Conservation (phyloP, 2,797 vertebrate genomes). For the Peromyscus attwateri region DNA sequence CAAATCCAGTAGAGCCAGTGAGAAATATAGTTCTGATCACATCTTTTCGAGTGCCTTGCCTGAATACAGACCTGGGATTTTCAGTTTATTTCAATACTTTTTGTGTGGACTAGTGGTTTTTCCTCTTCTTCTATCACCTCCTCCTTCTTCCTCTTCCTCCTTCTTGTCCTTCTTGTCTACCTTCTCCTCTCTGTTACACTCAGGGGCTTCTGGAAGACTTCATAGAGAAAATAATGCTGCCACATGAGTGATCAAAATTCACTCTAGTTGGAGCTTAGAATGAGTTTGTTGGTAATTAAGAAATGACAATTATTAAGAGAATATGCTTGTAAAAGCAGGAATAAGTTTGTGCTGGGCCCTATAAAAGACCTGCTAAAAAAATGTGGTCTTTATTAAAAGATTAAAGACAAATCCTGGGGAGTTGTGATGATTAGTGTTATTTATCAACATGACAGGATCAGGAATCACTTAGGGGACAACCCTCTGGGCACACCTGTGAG, state of each 20-base stretch:
- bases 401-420: not conserved
- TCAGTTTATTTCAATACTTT: not conserved
- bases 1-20: not conserved
- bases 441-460: not conserved
- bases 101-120: not conserved
- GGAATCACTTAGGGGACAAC: not conserved
- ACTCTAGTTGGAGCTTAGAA: not conserved
- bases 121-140: too few relatives aligned
- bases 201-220: not conserved
- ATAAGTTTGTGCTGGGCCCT: not conserved
- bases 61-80: not conserved
- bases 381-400: constrained; percentile 2
- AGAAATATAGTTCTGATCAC: not conserved
- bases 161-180: not conserved
- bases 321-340: not conserved
- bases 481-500: not conserved
- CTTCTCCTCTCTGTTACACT: not conserved
- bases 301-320: not conserved
- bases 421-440: not conserved
- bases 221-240: not conserved
- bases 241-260: not conserved
- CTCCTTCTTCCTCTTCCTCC: not conserved
- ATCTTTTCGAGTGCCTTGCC: not conserved
- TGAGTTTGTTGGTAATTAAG: not conserved
- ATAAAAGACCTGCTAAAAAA: not conserved